Percentiles rank a stretch among this genome's conserved stretches.
These are phyloP conservation scores for Ellobium chinense DNA, from an alignment of 2,888 invertebrate species.

Conservation along the genomic window DNA sequence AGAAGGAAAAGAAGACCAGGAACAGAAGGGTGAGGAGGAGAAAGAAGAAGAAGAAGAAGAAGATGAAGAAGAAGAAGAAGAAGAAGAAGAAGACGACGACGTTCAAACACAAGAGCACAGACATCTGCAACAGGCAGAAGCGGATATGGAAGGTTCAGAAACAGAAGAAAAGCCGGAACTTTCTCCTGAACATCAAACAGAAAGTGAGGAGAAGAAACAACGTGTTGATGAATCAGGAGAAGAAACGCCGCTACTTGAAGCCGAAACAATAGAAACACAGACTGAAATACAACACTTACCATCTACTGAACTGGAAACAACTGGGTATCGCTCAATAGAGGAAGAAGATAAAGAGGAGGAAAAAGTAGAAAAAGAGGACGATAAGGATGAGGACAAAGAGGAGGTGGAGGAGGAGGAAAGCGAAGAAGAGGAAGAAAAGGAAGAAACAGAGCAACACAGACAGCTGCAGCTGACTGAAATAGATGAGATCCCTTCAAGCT, in stretches of 20 bases:
- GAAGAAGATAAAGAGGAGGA: neutral
- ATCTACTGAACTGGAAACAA: too few relatives aligned
- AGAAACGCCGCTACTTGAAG: too few relatives aligned
- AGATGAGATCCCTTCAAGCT: too few relatives aligned
- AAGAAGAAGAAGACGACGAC: neutral
- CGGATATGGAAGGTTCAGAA: too few relatives aligned
- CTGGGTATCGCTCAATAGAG: too few relatives aligned
- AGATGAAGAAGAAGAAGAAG: neutral
- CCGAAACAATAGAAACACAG: too few relatives aligned
- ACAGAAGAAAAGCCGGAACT: neutral
- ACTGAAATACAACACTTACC: too few relatives aligned
- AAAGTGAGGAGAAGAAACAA: neutral
- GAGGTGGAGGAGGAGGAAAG: neutral
- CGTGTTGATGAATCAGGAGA: too few relatives aligned
- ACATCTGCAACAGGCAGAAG: neutral
- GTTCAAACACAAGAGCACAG: neutral
- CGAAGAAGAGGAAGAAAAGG: neutral
- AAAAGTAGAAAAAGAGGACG: neutral
- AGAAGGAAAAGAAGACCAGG: neutral
- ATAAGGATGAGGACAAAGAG: neutral
- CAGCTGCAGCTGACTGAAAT: neutral
- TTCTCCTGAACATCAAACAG: too few relatives aligned
- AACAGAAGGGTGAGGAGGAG: neutral
- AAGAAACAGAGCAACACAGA: neutral
- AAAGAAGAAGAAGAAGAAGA: neutral